These are phyloP conservation scores for Calephelis virginiensis DNA, from an alignment of 1,140 invertebrate species.

Conservation along the genomic window DNA sequence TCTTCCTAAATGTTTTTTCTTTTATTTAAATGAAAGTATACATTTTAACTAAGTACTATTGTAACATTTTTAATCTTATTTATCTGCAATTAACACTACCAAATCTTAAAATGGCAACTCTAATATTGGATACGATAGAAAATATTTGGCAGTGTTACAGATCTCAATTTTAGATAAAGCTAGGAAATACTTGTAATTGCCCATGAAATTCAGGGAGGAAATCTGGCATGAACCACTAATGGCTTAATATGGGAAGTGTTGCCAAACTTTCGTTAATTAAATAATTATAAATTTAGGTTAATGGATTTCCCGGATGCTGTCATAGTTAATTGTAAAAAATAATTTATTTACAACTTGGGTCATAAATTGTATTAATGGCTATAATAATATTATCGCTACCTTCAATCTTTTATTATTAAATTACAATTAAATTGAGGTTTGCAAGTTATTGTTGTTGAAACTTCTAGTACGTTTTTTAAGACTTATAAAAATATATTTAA, in stretches of 20 bases:
- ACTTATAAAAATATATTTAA: no score
- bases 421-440: no score
- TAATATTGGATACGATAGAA: constrained; percentile 27
- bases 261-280: constrained; percentile 26
- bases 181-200: constrained; percentile 46
- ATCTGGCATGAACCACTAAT: constrained; percentile 27
- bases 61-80: not conserved
- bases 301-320: constrained; percentile 14
- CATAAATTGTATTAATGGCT: not conserved
- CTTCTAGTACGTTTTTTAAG: no score
- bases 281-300: constrained; percentile 23
- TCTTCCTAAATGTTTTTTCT: no score
- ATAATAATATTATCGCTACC: no score
- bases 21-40: no score
- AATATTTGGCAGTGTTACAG: constrained; percentile 42
- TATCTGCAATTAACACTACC: not conserved
- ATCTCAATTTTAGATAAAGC: constrained; percentile 47
- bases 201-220: constrained; percentile 32
- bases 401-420: no score
- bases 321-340: constrained; percentile 13
- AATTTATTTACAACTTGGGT: not conserved
- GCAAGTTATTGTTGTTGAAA: no score
- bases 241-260: constrained; percentile 23
- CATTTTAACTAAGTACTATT: no score
- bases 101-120: constrained; percentile 5